Evolutionary conservation across 2,888 invertebrate genomes (phyloP), one percentile per base, ranked within the genome.

Genomic region (Trissolcus brochymenae): DNA sequence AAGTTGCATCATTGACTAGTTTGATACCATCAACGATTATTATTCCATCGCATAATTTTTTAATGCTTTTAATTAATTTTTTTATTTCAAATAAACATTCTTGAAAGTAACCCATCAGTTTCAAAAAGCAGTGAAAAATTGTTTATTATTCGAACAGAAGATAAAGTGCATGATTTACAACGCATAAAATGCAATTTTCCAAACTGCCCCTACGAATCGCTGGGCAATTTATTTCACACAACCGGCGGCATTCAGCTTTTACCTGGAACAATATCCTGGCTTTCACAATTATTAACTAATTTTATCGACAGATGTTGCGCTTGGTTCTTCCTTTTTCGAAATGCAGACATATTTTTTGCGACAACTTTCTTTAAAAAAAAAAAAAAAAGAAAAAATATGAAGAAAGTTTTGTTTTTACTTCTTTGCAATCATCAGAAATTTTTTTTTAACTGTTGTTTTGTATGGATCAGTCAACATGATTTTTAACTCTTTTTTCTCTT

Each of bases 241-340:
- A 35, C 9, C 11, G 9, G 9, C 6, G 25, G 35, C 0, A 2
- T 35, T 35, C 35, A 35, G 11, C 35, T 35, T 35, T 35, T 35
- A 35, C 35, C 9, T 35, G 35, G 35, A 29, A 29, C 29, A 29
- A 29, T 29, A 29, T 29, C 4, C 29, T 29, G 13, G 56, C 70
- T 70, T 70, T 70, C 70, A 62, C 70, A 56, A 70, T 70, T 70
- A 56, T 62, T 62, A 70, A 70, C 70, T 70, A 70, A 70, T 70
- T 70, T 56, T 70, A 70, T 70, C 55, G 46, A 50, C 70, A 62
- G 62, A 54, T 70, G 61, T 54, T 70, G 55, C 17, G 56, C 41
- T 55, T 21, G 35, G 50, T 60, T 70, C 59, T 70, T 43, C 53
- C 53, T 54, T n/a, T 61, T 50, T 60, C 50, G 16, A 14, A n/a